Evolutionary conservation across 2,797 vertebrate genomes (phyloP), one percentile per base, ranked within the genome.

Genomic region (Poeciliopsis gracilis): DNA sequence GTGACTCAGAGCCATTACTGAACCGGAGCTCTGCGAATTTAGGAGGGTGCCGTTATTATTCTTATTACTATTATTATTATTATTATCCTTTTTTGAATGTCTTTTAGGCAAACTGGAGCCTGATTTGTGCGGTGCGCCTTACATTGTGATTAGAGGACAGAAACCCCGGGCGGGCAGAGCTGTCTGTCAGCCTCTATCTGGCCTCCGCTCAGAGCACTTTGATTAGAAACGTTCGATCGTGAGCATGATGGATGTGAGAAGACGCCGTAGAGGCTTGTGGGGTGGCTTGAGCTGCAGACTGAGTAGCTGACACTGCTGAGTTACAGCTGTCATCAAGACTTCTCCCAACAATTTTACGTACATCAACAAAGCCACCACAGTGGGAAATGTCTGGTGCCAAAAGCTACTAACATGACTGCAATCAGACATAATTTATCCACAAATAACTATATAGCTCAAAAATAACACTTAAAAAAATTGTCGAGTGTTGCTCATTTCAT

Each of bases 211-310:
- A 36, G 82, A 77, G 77, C 77, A 72, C 84, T 93, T 90, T 84
- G 89, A 92, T 93, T 82, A 79, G 83, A 81, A 81, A 55, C 8
- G n/a, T 90, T 92, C 84, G 75, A 90, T 91, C 70, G 53, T 1
- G 43, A 82, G 73, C 82, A 70, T 91, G 91, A 94, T 89, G 86
- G 90, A 92, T 94, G 88, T 87, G 85, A 86, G 83, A 87, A 89
- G 86, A 91, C 84, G 75, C 78, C 66, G 78, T 7, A 15, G 77
- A 80, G 75, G 84, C 75, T 90, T 82, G 51, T 47, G 47, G 73
- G 80, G 71, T 74, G 77, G 85, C 77, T 90, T 82, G 67, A 77
- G 79, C 82, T 45, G 20, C 72, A 78, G 84, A 59, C 82, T 79
- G 72, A 59, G 76, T 38, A 57, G 83, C 28, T 83, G 84, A 86